phyloP scores from a whole-genome alignment of 2,113 vertebrate genomes.

The Penelope pileata region DNA sequence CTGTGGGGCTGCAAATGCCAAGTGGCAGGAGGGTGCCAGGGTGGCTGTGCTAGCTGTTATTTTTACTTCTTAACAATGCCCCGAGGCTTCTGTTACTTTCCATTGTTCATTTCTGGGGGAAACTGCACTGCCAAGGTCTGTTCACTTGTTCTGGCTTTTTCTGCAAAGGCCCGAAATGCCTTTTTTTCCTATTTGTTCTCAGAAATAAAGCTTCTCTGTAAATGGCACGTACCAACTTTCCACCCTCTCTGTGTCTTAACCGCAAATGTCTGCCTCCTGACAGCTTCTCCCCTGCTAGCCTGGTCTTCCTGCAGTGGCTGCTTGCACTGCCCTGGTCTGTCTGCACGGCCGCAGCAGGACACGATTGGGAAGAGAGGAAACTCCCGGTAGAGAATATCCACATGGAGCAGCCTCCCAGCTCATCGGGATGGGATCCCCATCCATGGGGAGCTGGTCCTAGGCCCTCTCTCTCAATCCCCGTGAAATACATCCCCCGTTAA shows the following conservation, averaged over 20 bases:
- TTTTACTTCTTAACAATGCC: slow-evolving; percentile 34
- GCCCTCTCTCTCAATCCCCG: fast-evolving
- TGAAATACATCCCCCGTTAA: not conserved
- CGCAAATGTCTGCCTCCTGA: slow-evolving; percentile 39
- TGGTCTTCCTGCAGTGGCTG: not conserved
- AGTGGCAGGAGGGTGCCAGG: not conserved
- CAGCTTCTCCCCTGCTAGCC: not conserved
- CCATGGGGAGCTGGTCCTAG: not conserved
- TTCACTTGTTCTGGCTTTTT: slow-evolving; percentile 57
- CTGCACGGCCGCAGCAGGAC: not conserved
- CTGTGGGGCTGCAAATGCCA: not conserved
- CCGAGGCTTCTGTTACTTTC: slow-evolving; percentile 45
- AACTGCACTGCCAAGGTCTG: slow-evolving; percentile 36
- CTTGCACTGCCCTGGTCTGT: not conserved
- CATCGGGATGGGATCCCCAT: not conserved
- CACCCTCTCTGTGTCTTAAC: slow-evolving; percentile 4
- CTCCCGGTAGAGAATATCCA: not conserved
- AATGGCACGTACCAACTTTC: slow-evolving; percentile 30
- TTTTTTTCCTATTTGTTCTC: slow-evolving; percentile 40
- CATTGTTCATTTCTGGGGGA: not conserved
- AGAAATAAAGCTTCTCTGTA: not conserved
- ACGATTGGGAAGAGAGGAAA: not conserved
- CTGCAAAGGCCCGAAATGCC: slow-evolving; percentile 1
- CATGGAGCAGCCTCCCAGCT: not conserved
- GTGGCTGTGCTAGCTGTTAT: not conserved